These are phyloP conservation scores for Chaetodon auriga DNA, from an alignment of 2,113 vertebrate species.

Conservation along the genomic window DNA sequence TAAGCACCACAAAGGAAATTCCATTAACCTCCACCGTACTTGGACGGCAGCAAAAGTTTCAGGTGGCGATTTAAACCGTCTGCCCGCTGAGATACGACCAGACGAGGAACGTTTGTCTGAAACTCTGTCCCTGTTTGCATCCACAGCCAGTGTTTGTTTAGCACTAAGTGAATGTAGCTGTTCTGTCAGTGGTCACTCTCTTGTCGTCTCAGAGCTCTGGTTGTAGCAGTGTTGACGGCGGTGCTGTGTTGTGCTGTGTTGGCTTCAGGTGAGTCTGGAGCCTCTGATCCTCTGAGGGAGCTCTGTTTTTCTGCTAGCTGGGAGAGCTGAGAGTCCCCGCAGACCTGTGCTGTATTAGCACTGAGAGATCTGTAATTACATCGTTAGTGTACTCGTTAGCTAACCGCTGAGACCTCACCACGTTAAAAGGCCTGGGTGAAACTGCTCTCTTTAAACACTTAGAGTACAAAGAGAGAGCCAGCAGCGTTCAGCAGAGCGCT, in stretches of 20 bases:
- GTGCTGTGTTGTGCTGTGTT: background rate
- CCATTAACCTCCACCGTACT: background rate
- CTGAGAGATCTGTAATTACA: constrained; percentile 27
- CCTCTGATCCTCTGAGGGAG: constrained; percentile 10
- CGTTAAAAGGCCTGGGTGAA: background rate
- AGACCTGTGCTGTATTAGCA: constrained; percentile 4
- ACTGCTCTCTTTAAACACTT: background rate
- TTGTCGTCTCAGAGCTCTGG: too few relatives aligned
- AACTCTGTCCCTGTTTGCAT: background rate
- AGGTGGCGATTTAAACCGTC: background rate
- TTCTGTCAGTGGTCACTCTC: background rate
- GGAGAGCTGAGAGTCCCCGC: constrained; percentile 13
- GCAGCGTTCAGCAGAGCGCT: background rate
- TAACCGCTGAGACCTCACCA: constrained; percentile 20
- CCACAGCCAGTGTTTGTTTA: too few relatives aligned
- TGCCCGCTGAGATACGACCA: too few relatives aligned
- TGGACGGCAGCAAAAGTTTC: background rate
- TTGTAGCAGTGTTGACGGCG: background rate
- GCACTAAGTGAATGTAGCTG: too few relatives aligned
- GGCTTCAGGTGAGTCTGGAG: background rate
- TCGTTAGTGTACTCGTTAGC: constrained; percentile 4
- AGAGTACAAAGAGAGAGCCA: background rate
- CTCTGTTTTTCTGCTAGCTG: constrained; percentile 37
- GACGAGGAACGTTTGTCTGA: background rate
- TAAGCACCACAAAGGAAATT: background rate